Percentiles rank a stretch among this genome's conserved stretches.
These are phyloP conservation scores for Tachysurus vachellii DNA, from an alignment of 2,113 vertebrate genomes.

Conservation along the genomic window DNA sequence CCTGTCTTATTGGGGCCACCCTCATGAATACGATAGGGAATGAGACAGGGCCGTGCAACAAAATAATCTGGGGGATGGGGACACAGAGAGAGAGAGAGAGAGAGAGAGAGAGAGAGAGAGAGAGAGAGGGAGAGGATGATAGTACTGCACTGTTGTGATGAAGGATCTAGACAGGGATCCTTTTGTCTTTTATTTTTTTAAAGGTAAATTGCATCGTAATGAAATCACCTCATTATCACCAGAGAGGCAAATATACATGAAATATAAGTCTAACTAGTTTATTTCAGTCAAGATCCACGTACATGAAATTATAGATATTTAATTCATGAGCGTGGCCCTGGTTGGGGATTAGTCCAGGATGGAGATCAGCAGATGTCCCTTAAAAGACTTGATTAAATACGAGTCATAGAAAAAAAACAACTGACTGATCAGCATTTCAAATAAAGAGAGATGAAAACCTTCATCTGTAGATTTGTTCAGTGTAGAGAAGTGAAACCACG, in stretches of 20 bases:
- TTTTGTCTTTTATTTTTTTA: background rate
- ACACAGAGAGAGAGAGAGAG: constrained; percentile 46
- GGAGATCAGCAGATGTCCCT: constrained; percentile 43
- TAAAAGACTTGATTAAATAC: constrained; percentile 46
- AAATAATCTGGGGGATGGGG: constrained; percentile 65
- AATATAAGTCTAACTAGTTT: constrained; percentile 24
- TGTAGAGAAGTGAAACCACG: no score
- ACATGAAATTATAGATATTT: constrained; percentile 55
- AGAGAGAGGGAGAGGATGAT: constrained; percentile 43
- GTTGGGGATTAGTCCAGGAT: constrained; percentile 43
- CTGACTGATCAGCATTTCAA: constrained; percentile 39
- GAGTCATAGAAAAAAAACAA: constrained; percentile 23
- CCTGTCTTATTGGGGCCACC: constrained; percentile 66
- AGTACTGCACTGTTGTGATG: constrained; percentile 1
- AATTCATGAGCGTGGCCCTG: constrained; percentile 48
- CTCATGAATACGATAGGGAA: constrained; percentile 76
- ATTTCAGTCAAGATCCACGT: constrained; percentile 39
- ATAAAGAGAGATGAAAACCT: constrained; percentile 10
- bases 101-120: constrained; percentile 54
- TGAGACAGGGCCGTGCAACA: constrained; percentile 60
- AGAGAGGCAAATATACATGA: constrained; percentile 16
- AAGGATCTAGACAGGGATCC: background rate
- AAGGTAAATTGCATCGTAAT: background rate
- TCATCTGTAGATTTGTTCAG: background rate
- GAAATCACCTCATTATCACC: background rate